Conservation (phyloP, 2,113 vertebrate genomes). For the Osmerus eperlanus region DNA sequence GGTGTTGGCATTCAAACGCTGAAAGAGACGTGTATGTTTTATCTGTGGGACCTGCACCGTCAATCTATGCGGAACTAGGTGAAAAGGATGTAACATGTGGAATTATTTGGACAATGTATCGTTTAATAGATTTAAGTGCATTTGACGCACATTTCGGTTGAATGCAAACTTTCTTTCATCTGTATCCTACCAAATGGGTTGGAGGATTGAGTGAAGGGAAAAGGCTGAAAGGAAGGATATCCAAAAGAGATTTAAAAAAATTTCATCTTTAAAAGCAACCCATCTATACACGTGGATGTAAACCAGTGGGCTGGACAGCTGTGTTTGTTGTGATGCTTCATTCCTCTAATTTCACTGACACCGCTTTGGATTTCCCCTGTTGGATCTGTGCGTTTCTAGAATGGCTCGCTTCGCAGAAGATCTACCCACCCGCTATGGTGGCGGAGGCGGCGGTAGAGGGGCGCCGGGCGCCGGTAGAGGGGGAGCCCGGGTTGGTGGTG, state of each 20-base stretch:
- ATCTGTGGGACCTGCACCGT: neutral
- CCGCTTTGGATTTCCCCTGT: constrained; percentile 78
- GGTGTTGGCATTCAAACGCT: constrained; percentile 42
- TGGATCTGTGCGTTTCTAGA: constrained; percentile 78
- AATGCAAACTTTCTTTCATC: constrained; percentile 35
- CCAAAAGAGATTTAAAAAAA: too few relatives aligned
- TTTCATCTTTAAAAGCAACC: constrained; percentile 15
- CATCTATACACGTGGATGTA: constrained; percentile 35
- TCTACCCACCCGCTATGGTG: constrained; percentile 86
- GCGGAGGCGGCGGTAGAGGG: constrained; percentile 72
- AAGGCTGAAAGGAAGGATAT: constrained; percentile 40
- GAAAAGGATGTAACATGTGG: constrained; percentile 40
- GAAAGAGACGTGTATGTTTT: neutral
- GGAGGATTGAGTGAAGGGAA: constrained; percentile 52
- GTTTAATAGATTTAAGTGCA: constrained; percentile 31
- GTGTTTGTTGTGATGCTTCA: constrained; percentile 80
- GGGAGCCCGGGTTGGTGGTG: constrained; percentile 83
- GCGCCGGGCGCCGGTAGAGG: constrained; percentile 78
- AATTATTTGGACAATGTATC: constrained; percentile 37
- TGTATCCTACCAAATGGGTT: constrained; percentile 17
- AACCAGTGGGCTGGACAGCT: constrained; percentile 52
- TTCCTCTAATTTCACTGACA: constrained; percentile 69
- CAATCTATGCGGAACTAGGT: constrained; percentile 19
- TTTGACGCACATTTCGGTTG: constrained; percentile 18
- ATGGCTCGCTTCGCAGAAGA: constrained; percentile 98